phyloP scores from a whole-genome alignment of 1,140 invertebrate genomes.

The Pomacea maculata region DNA sequence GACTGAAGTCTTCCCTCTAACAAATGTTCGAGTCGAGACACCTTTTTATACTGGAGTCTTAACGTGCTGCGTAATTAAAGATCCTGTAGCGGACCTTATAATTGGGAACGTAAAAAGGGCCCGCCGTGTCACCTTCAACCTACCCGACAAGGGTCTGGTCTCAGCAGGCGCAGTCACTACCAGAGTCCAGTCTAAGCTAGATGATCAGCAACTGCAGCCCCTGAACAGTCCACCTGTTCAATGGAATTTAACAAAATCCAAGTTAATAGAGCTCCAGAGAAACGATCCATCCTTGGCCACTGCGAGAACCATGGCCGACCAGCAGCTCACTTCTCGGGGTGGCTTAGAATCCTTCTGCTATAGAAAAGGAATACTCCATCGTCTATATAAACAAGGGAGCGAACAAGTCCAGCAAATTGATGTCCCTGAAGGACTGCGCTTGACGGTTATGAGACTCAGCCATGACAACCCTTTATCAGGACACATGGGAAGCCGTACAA shows the following conservation, averaged over 20 bases:
- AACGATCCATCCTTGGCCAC: no score
- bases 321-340: no score
- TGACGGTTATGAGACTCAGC: conserved; percentile 7
- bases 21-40: background rate
- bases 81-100: conserved; percentile 6
- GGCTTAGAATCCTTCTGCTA: background rate
- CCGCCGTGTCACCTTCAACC: no score
- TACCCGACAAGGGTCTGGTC: no score
- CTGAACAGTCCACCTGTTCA: no score
- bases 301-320: no score
- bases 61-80: conserved; percentile 4
- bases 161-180: no score
- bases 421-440: background rate
- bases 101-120: background rate
- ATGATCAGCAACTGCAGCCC: no score
- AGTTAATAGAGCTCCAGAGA: no score
- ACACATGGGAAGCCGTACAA: conserved; percentile 15
- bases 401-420: background rate
- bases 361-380: background rate
- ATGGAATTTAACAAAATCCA: no score
- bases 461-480: conserved; percentile 25
- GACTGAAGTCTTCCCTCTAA: background rate
- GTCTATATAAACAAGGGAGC: background rate
- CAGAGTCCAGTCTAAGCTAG: no score
- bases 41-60: background rate